Conservation (phyloP, 2,113 vertebrate genomes). For the Oreochromis spilurus region DNA sequence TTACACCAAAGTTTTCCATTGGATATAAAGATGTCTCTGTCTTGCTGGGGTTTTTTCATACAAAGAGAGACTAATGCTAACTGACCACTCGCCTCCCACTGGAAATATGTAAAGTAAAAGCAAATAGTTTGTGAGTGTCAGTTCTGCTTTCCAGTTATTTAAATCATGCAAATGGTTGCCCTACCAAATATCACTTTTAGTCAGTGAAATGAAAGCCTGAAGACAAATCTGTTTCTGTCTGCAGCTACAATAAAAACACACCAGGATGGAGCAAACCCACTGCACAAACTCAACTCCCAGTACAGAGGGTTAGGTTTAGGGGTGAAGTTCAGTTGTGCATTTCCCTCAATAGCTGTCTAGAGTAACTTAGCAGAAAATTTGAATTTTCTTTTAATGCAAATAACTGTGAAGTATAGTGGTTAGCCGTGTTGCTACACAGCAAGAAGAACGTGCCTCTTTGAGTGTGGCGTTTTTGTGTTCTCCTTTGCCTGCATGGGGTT, state of each 20-base stretch:
- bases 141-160: neutral
- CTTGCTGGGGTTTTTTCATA: neutral
- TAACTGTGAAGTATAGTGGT: neutral
- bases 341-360: neutral
- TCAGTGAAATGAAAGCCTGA: neutral
- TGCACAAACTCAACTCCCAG: neutral
- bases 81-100: neutral
- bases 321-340: neutral
- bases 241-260: neutral
- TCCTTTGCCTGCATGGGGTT: neutral
- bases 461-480: neutral
- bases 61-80: neutral
- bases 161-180: neutral
- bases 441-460: neutral
- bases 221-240: neutral
- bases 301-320: neutral
- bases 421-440: neutral
- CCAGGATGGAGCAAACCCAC: neutral
- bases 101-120: neutral
- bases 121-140: neutral
- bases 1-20: neutral
- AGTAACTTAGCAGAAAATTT: neutral
- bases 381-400: neutral
- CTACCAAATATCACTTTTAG: neutral
- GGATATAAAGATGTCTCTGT: neutral